A percentile compares a stretch with the other conserved stretches of the same genome.
phyloP scores from a whole-genome alignment of 2,113 vertebrate genomes.

The Nothobranchius furzeri region DNA sequence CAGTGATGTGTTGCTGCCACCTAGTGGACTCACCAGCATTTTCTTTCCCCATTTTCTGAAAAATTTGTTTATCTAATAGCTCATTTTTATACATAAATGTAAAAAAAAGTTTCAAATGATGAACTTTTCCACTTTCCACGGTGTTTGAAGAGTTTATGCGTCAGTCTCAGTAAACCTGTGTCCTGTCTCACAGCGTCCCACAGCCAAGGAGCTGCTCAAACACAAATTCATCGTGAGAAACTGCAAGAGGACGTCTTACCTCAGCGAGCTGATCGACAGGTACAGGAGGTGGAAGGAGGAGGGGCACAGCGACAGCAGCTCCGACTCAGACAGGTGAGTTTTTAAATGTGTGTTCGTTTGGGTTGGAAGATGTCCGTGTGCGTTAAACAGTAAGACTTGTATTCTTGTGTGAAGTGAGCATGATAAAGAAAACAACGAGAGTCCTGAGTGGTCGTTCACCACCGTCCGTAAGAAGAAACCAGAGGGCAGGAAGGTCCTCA shows the following conservation, averaged over 20 bases:
- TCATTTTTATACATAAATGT: too few relatives aligned
- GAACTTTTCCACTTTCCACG: too few relatives aligned
- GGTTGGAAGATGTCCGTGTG: background rate
- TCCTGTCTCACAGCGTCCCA: conserved; percentile 82
- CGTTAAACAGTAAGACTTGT: background rate
- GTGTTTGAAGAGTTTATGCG: background rate
- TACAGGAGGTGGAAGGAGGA: conserved; percentile 94
- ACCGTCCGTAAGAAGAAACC: conserved; percentile 95
- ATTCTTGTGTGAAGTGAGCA: conserved; percentile 80
- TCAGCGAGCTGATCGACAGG: conserved; percentile 94
- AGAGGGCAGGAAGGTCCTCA: conserved; percentile 86
- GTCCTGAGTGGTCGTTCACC: conserved; percentile 88
- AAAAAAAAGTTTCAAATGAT: too few relatives aligned
- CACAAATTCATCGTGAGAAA: conserved; percentile 95
- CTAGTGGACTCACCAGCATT: conserved; percentile 35
- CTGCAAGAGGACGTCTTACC: conserved; percentile 96
- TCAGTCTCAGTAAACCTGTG: background rate
- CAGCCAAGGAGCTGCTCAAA: conserved; percentile 95
- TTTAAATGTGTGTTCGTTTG: fast-evolving
- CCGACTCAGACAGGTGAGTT: conserved; percentile 89
- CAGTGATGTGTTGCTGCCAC: conserved; percentile 24
- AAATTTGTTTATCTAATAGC: too few relatives aligned
- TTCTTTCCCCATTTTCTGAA: background rate
- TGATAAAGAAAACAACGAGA: conserved; percentile 88
- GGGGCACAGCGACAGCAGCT: conserved; percentile 92